Base-by-base conservation (phyloP, 2,113 vertebrate species). In the Struthidea cinerea region DNA sequence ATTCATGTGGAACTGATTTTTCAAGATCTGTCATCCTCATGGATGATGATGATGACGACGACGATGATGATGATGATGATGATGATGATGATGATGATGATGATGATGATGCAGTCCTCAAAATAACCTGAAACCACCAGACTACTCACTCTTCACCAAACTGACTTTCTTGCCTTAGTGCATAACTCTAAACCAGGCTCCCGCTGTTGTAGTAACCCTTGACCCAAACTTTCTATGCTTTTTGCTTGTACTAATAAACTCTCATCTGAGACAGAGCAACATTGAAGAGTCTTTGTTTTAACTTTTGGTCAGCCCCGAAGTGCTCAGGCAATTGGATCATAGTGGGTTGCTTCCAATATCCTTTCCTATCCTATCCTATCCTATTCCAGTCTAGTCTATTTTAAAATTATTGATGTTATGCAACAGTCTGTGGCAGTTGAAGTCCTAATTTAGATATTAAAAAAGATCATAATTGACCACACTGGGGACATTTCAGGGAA, bases 191-290 rank as follows among this genome's bases (percentile, higher is more conserved):
- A 90, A 78, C 68, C 75, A 63, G 46, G 24, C 50, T 41, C 56
- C 74, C 67, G 73, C 83, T 93, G 60, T n/a, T 78, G 61, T 9
- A 20, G n/a, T 84, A 94, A 90, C 82, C 35, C 39, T 17, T 85
- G 21, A 77, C 27, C 63, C 87, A 60, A 90, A 18, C 73, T 64
- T 81, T 57, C 76, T 18, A 0, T 52, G 87, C 85, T 84, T 84
- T 73, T 37, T 90, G 89, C 79, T 93, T 37, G 6, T 16, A 67
- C 92, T 96, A 81, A 92, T 87, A 78, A 95, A 89, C 52, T 87
- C 50, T 81, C 53, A 20, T 23, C 64, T 35, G 47, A 84, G 68
- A 23, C 39, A 77, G 28, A 94, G 50, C 28, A 89, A 84, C 69
- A 32, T 0, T 37, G 52, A 47, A 26, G 52, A 28, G 18, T 14